Percentiles rank a stretch among this genome's conserved stretches.
These are phyloP conservation scores for Symphodus melops DNA, from an alignment of 2,113 vertebrate species.

Conservation along the genomic window DNA sequence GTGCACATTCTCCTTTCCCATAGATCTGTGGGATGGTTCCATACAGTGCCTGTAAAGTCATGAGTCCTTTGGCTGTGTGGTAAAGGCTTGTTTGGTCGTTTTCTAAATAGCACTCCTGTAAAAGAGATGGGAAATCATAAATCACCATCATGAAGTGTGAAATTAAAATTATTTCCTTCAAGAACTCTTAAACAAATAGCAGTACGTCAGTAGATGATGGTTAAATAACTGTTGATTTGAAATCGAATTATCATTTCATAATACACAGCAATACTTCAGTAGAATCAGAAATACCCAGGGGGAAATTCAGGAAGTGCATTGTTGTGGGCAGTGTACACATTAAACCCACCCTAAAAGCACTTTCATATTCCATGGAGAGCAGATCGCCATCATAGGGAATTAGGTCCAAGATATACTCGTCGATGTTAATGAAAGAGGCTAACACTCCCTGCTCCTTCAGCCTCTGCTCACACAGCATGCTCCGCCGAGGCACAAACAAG, in stretches of 20 bases:
- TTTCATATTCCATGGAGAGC: constrained; percentile 97
- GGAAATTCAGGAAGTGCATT: neutral
- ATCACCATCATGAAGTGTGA: no score
- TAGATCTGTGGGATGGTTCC: constrained; percentile 98
- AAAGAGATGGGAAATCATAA: neutral
- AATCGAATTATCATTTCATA: no score
- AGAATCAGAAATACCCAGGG: no score
- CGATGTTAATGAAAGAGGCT: constrained; percentile 91
- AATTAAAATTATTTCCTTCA: no score
- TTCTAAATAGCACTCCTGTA: constrained; percentile 96
- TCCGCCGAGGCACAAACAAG: constrained; percentile 94
- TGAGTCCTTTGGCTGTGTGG: constrained; percentile 96
- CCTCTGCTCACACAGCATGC: constrained; percentile 94
- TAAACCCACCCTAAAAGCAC: constrained; percentile 89
- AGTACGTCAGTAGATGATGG: no score
- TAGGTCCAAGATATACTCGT: constrained; percentile 95
- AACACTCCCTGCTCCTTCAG: constrained; percentile 94
- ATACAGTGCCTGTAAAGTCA: constrained; percentile 95
- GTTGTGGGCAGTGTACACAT: neutral
- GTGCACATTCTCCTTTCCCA: constrained; percentile 95
- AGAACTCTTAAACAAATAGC: no score
- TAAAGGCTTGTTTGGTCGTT: constrained; percentile 97
- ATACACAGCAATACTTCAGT: no score
- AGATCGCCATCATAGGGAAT: constrained; percentile 97
- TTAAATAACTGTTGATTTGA: no score